phyloP scores from a whole-genome alignment of 1,140 invertebrate species.

The Cyclargus thomasi region DNA sequence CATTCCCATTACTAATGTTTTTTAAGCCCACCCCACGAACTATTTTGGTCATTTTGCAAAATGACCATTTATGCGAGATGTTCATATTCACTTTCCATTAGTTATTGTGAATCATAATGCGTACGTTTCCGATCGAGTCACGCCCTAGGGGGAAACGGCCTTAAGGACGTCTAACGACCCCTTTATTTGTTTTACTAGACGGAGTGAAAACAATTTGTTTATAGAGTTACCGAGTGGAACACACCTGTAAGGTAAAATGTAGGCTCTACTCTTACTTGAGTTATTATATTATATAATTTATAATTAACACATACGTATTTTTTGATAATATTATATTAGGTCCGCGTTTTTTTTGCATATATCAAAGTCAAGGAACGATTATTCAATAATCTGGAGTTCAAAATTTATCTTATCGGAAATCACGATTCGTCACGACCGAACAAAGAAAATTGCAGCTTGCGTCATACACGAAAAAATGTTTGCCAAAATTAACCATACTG shows the following conservation, averaged over 20 bases:
- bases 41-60: background rate
- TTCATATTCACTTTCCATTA: slow-evolving; percentile 5
- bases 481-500: too few species aligned
- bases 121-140: background rate
- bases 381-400: background rate
- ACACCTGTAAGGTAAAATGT: background rate
- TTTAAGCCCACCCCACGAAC: too few species aligned
- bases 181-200: slow-evolving; percentile 5
- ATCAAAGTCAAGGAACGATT: slow-evolving; percentile 1
- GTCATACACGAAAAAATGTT: background rate
- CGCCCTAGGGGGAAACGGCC: slow-evolving; percentile 23
- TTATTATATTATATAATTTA: too few species aligned
- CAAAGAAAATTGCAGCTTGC: background rate
- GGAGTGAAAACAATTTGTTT: background rate
- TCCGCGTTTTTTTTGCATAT: background rate
- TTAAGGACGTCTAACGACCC: slow-evolving; percentile 23
- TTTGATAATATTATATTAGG: too few species aligned
- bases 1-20: too few species aligned
- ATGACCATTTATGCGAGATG: background rate
- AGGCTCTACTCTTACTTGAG: background rate
- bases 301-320: too few species aligned
- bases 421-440: background rate
- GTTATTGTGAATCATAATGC: background rate
- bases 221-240: background rate
- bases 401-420: slow-evolving; percentile 1